Percentiles rank a stretch among this genome's conserved stretches.
Conservation (phyloP, 2,888 invertebrate species). For the Endomychus coccineus region DNA sequence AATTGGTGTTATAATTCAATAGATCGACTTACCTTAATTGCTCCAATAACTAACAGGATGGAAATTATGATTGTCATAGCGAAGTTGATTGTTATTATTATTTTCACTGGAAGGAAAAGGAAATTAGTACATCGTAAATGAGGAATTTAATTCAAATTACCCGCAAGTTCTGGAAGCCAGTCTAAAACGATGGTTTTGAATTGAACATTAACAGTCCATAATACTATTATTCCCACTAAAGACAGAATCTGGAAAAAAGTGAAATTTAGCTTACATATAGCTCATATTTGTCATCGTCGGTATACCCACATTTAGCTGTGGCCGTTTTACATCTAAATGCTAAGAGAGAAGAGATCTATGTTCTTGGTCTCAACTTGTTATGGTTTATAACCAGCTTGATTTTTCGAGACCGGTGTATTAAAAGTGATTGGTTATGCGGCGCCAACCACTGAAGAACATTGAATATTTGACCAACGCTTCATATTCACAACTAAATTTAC, state of each 20-base stretch:
- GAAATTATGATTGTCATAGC: conserved; percentile 79
- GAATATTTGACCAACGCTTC: too few species aligned
- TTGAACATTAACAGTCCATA: conserved; percentile 59
- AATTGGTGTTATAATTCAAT: background rate
- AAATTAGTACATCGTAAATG: background rate
- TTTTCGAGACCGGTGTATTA: too few species aligned
- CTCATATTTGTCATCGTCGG: too few species aligned
- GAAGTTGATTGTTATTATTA: conserved; percentile 71
- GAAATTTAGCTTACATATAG: too few species aligned
- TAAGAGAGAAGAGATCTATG: too few species aligned
- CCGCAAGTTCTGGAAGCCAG: conserved; percentile 58
- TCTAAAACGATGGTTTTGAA: conserved; percentile 74
- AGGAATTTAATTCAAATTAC: conserved; percentile 40
- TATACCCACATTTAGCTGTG: too few species aligned
- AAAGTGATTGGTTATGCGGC: too few species aligned
- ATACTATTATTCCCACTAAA: conserved; percentile 59
- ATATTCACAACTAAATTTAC: too few species aligned
- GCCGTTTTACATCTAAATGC: too few species aligned
- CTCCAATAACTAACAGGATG: conserved; percentile 64
- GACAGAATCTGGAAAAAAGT: conserved; percentile 51
- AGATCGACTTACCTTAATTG: conserved; percentile 66
- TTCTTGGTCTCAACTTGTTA: too few species aligned
- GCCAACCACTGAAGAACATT: too few species aligned
- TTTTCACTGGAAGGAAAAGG: conserved; percentile 55
- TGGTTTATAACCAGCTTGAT: too few species aligned